Evolutionary conservation across 2,797 vertebrate species (phyloP).

Genomic region (Spondyliosoma cantharus): DNA sequence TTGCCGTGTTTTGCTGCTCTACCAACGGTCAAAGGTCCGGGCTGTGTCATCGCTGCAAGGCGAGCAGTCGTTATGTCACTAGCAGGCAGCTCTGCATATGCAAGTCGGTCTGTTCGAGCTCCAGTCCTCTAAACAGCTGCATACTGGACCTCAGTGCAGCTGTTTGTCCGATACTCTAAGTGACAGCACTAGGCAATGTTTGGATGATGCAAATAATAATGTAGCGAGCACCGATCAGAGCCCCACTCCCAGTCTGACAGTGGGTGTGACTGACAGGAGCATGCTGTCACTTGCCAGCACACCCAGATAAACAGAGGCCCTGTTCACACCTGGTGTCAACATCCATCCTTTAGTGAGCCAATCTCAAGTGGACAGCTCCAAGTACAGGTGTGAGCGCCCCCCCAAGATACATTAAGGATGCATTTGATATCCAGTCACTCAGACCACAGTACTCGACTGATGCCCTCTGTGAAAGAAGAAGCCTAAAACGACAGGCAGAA

Average conservation of each 20-base stretch:
- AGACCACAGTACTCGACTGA: too few relatives aligned
- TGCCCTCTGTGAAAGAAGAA: too few relatives aligned
- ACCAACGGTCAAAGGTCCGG: conserved; percentile 55
- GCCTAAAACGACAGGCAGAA: too few relatives aligned
- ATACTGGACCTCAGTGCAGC: not conserved
- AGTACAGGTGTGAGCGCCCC: too few relatives aligned
- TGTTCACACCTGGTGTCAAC: too few relatives aligned
- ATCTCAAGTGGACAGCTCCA: too few relatives aligned
- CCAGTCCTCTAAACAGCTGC: too few relatives aligned
- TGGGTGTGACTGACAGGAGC: conserved; percentile 1
- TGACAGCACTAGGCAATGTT: not conserved
- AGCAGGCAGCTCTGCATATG: not conserved
- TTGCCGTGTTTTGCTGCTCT: not conserved
- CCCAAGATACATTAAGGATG: too few relatives aligned
- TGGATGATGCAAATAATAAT: not conserved
- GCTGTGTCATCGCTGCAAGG: not conserved
- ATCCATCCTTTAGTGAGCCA: too few relatives aligned
- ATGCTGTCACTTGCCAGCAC: conserved; percentile 10
- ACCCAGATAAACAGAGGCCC: conserved; percentile 12
- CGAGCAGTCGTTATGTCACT: conserved; percentile 6
- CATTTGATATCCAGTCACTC: too few relatives aligned
- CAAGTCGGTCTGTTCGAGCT: not conserved
- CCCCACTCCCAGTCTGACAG: not conserved
- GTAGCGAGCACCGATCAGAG: not conserved
- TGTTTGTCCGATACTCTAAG: not conserved